Evolutionary conservation across 2,797 vertebrate species (phyloP).

Genomic region (Pelobates cultripes): DNA sequence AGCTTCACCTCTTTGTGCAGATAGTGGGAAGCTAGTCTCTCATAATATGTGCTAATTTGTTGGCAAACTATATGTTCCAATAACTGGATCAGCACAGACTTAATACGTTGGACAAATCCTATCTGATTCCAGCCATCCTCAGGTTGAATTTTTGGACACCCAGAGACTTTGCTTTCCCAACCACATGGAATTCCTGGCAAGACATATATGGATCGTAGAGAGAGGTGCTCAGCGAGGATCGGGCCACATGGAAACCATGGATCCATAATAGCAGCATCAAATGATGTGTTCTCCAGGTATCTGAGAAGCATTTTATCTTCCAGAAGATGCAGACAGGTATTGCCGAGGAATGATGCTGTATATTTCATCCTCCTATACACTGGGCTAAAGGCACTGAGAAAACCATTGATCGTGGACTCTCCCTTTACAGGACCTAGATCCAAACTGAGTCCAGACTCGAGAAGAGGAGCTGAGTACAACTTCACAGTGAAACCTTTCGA

Average conservation of each 20-base stretch:
- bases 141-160: conserved; percentile 71
- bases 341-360: conserved; percentile 54
- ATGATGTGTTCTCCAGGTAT: conserved; percentile 60
- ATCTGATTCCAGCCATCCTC: conserved; percentile 74
- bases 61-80: conserved; percentile 61
- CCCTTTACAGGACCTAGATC: conserved; percentile 31
- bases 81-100: conserved; percentile 71
- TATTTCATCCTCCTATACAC: conserved; percentile 18
- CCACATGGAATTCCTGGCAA: conserved; percentile 67
- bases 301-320: conserved; percentile 66
- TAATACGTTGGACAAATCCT: conserved; percentile 75
- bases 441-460: conserved; percentile 69
- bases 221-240: conserved; percentile 72
- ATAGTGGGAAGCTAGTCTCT: conserved; percentile 58
- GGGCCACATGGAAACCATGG: conserved; percentile 69
- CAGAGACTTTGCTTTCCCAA: conserved; percentile 65
- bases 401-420: fast-evolving
- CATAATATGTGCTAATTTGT: neutral
- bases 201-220: conserved; percentile 68
- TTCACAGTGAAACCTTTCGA: conserved; percentile 71
- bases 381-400: conserved; percentile 56
- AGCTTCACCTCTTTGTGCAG: conserved; percentile 62
- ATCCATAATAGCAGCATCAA: conserved; percentile 72
- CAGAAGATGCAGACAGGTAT: conserved; percentile 70
- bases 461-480: conserved; percentile 66